Evolutionary conservation across 2,888 invertebrate genomes (phyloP).

Genomic region (Chrysolina haemoptera): DNA sequence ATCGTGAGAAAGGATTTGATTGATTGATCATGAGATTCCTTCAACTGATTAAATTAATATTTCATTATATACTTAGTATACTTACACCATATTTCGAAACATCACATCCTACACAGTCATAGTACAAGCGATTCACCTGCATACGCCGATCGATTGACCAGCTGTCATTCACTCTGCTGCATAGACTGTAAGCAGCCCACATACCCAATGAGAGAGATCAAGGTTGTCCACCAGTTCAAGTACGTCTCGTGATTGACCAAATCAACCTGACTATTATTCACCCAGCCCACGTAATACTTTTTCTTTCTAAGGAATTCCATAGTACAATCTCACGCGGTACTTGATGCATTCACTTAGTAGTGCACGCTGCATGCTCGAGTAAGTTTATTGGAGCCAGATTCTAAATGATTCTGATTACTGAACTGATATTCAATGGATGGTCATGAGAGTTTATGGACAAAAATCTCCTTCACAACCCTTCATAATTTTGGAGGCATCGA

Average conservation of each 20-base stretch:
- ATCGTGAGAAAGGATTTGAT: background rate
- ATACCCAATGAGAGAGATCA: conserved; percentile 13
- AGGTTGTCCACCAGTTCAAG: conserved; percentile 14
- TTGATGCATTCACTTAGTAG: background rate
- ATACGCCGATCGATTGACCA: background rate
- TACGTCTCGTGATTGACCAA: conserved; percentile 18
- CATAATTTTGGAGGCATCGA: no score
- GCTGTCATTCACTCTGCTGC: conserved; percentile 14
- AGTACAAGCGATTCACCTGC: conserved; percentile 17
- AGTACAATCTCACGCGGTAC: conserved; percentile 11
- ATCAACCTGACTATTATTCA: conserved; percentile 15
- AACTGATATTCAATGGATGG: no score
- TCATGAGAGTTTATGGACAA: no score
- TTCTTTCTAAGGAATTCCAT: conserved; percentile 19
- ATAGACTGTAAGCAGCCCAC: conserved; percentile 13
- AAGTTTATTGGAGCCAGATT: no score
- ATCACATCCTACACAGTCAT: background rate
- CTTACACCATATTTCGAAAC: background rate
- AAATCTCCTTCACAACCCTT: no score
- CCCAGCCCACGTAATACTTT: conserved; percentile 17
- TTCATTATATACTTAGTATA: background rate
- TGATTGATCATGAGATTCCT: background rate
- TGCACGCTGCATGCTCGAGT: no score
- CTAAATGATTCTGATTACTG: no score
- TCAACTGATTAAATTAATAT: background rate